These are phyloP conservation scores for Channallabes apus DNA, from an alignment of 2,797 vertebrate species.

Conservation along the genomic window DNA sequence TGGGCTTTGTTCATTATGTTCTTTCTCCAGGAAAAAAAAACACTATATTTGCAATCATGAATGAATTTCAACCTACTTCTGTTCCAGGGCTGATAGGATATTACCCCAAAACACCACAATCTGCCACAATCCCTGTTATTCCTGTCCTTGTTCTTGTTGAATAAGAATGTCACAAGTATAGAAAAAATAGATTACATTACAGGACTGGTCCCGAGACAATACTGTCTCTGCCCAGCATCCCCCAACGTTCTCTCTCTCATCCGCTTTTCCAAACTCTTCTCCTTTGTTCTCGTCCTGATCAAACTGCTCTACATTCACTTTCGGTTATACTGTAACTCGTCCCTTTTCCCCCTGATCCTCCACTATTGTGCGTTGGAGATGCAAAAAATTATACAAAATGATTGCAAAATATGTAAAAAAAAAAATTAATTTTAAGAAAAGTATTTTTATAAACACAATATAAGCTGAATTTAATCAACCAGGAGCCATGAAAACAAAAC, in stretches of 20 bases:
- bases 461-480: too few relatives aligned
- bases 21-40: background rate
- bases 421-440: too few relatives aligned
- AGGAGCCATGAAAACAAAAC: too few relatives aligned
- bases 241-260: background rate
- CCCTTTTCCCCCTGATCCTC: background rate
- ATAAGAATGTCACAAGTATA: background rate
- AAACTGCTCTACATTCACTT: background rate
- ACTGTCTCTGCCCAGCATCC: background rate
- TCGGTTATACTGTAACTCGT: background rate
- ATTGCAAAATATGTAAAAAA: too few relatives aligned
- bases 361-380: background rate
- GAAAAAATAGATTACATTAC: background rate
- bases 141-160: background rate
- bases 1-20: background rate
- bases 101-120: background rate
- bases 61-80: background rate
- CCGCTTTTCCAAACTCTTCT: background rate
- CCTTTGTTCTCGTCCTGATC: background rate
- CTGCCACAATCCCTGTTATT: background rate
- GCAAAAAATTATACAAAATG: too few relatives aligned
- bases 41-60: background rate
- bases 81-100: background rate
- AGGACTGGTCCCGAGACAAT: background rate
- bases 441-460: too few relatives aligned